phyloP scores from a whole-genome alignment of 2,113 vertebrate species.

The Sylvia atricapilla region DNA sequence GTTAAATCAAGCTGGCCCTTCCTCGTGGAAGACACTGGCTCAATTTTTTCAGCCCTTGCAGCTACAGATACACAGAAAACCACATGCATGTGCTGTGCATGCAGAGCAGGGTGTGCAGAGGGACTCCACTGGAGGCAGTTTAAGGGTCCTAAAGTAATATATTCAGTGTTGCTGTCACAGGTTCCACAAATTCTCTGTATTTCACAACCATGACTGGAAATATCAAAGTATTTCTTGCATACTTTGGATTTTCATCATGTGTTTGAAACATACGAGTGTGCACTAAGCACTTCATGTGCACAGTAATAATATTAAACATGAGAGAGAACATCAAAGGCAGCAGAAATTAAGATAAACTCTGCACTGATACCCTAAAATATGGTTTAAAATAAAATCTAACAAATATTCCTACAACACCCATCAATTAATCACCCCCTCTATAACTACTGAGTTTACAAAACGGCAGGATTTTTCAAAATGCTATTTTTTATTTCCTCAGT shows the following conservation, averaged over 20 bases:
- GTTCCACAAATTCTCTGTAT: not conserved
- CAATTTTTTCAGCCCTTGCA: not conserved
- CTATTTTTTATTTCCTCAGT: not conserved
- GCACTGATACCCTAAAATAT: not conserved
- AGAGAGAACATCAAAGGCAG: not conserved
- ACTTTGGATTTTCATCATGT: not conserved
- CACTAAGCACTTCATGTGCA: not conserved
- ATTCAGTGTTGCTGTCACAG: not conserved
- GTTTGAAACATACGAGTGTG: not conserved
- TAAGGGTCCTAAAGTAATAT: not conserved
- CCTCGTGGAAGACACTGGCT: not conserved
- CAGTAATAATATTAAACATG: not conserved
- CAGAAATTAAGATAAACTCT: not conserved
- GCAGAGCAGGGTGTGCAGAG: not conserved
- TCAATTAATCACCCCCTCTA: not conserved
- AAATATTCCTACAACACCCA: not conserved
- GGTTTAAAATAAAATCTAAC: not conserved
- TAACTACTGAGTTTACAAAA: not conserved
- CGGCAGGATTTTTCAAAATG: not conserved
- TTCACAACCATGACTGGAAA: not conserved
- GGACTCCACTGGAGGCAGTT: not conserved
- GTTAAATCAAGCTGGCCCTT: not conserved
- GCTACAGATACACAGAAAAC: fast-evolving
- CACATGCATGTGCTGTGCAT: not conserved
- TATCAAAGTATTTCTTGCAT: not conserved